Evolutionary conservation across 2,797 vertebrate genomes (phyloP).

Genomic region (Psittacula echo): DNA sequence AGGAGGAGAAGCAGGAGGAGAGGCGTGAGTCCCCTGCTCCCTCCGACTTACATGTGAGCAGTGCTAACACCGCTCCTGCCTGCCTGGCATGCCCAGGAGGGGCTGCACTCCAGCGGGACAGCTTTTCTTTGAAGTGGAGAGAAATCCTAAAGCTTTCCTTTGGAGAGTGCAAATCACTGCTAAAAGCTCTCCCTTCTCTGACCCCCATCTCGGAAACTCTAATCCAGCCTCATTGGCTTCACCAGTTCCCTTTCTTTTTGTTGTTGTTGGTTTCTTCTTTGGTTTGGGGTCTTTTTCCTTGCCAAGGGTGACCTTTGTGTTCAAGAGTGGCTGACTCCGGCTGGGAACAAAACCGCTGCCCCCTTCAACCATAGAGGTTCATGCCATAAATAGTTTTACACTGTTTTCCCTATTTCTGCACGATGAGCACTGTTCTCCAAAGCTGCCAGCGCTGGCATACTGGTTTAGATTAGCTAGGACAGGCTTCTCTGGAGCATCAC

Average conservation of each 20-base stretch:
- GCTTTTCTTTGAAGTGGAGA: constrained; percentile 60
- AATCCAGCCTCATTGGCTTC: constrained; percentile 31
- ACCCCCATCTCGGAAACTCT: constrained; percentile 12
- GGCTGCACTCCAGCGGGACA: neutral
- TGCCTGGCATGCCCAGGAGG: neutral
- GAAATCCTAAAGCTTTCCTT: constrained; percentile 50
- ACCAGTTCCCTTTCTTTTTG: neutral
- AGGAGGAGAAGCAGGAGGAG: neutral
- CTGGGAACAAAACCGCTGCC: neutral
- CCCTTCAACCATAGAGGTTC: neutral
- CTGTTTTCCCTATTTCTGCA: neutral
- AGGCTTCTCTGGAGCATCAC: neutral
- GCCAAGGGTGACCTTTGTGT: neutral
- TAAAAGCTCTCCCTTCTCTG: constrained; percentile 60
- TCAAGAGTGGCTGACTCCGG: neutral
- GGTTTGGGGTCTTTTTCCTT: neutral
- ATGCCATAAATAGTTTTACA: accelerated
- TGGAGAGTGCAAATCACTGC: constrained; percentile 37
- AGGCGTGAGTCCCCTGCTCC: neutral
- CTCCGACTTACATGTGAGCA: neutral
- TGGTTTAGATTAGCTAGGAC: neutral
- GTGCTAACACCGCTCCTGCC: neutral
- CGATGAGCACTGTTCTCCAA: neutral
- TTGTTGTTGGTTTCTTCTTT: neutral
- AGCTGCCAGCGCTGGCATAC: neutral